These are phyloP conservation scores for Tupaia tana DNA, from an alignment of 2,113 vertebrate species.

Conservation along the genomic window DNA sequence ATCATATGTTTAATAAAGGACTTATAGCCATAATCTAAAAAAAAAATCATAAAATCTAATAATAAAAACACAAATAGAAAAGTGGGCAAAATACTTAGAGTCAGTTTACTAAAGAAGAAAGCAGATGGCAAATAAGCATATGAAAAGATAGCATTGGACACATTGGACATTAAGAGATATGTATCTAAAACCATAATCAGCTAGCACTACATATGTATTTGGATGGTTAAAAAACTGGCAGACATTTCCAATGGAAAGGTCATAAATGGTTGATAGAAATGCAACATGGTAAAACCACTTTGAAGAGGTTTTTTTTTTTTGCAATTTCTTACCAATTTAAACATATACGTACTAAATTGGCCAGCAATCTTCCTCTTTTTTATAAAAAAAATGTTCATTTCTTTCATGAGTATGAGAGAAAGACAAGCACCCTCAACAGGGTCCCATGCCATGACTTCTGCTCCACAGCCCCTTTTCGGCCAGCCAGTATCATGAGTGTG, in stretches of 20 bases:
- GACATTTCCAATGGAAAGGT: not conserved
- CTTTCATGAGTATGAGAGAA: too few species aligned
- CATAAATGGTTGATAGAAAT: not conserved
- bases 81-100: not conserved
- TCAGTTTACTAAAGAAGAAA: not conserved
- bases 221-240: not conserved
- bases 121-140: not conserved
- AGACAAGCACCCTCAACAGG: too few species aligned
- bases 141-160: not conserved
- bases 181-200: not conserved
- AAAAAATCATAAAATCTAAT: not conserved
- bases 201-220: not conserved
- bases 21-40: not conserved
- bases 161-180: not conserved
- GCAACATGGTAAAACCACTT: not conserved
- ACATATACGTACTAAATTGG: not conserved
- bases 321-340: not conserved
- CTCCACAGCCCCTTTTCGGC: too few species aligned
- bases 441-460: too few species aligned
- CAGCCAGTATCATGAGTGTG: too few species aligned
- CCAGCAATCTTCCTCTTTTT: not conserved
- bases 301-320: not conserved
- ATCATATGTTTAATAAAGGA: not conserved
- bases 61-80: not conserved
- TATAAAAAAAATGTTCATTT: too few species aligned